A percentile compares a stretch with the other conserved stretches of the same genome.
Conservation (phyloP, 2,113 vertebrate species). For the Actenoides hombroni region DNA sequence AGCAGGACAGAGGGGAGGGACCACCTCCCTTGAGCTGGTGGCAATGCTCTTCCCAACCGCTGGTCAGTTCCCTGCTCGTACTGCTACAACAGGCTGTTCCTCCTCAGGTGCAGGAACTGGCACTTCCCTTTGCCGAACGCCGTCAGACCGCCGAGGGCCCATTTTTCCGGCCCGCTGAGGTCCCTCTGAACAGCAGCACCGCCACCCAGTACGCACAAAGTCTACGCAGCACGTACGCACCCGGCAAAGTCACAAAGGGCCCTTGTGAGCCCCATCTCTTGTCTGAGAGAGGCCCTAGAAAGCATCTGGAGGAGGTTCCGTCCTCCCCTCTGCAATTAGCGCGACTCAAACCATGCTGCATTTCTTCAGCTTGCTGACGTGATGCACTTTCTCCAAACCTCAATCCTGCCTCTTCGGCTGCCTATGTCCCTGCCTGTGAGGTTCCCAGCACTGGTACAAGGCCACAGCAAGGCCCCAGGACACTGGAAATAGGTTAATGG, state of each 20-base stretch:
- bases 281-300: not conserved
- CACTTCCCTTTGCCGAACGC: not conserved
- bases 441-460: not conserved
- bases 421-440: rapidly evolving
- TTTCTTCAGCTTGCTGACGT: not conserved
- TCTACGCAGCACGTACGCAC: rapidly evolving
- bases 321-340: not conserved
- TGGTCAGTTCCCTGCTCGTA: not conserved
- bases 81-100: not conserved
- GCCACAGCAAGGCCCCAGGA: not conserved
- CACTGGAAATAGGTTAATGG: not conserved
- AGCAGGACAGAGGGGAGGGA: not conserved
- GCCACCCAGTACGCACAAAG: not conserved
- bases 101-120: not conserved
- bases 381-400: not conserved
- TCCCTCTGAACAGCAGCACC: not conserved
- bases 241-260: not conserved
- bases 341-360: not conserved
- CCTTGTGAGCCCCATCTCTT: not conserved
- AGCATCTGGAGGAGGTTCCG: not conserved
- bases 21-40: not conserved
- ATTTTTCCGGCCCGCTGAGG: not conserved
- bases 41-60: not conserved
- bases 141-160: rapidly evolving
- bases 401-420: not conserved